phyloP scores from a whole-genome alignment of 2,113 vertebrate genomes.

The Porphyrio hochstetteri region DNA sequence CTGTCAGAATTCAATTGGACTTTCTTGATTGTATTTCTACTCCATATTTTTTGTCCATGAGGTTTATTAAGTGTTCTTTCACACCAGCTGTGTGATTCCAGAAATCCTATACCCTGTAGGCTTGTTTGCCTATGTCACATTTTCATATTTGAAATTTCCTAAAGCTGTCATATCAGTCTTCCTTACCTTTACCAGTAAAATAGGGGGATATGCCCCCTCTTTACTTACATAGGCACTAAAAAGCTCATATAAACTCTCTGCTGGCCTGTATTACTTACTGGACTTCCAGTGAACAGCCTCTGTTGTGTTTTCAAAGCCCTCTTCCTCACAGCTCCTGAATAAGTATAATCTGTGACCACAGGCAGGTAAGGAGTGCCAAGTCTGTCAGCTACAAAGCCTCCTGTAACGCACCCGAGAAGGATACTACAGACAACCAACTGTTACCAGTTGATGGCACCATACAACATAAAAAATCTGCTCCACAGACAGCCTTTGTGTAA shows the following conservation, averaged over 20 bases:
- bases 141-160: background rate
- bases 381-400: background rate
- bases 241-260: background rate
- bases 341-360: background rate
- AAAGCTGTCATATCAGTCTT: background rate
- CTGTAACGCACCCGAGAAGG: background rate
- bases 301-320: background rate
- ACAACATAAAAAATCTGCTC: background rate
- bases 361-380: background rate
- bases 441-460: background rate
- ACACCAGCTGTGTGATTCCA: background rate
- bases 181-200: background rate
- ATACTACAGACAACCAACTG: background rate
- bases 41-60: background rate
- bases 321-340: background rate
- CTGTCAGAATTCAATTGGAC: background rate
- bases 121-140: background rate
- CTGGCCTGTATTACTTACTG: background rate
- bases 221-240: background rate
- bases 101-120: background rate
- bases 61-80: background rate
- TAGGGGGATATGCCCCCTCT: background rate
- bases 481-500: background rate
- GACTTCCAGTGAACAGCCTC: background rate
- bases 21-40: background rate